Conservation (phyloP, 35 echinoderm and acorn worm species). For the Ophioderma brevispina region DNA sequence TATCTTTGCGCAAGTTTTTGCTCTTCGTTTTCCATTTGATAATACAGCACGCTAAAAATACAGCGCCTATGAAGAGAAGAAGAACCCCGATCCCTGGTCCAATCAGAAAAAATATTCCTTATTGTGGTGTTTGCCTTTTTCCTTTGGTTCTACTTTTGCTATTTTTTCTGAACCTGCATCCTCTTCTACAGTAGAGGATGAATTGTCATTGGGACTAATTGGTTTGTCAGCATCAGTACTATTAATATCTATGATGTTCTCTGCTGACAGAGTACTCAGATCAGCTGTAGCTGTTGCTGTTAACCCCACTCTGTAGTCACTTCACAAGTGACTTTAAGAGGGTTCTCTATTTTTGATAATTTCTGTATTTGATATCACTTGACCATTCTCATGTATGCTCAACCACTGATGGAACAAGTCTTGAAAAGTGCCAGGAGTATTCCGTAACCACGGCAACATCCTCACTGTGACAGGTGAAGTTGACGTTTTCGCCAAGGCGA, state of each 20-base stretch:
- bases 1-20: background rate
- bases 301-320: constrained; percentile 49
- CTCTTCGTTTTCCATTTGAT: constrained; percentile 43
- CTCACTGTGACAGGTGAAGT: constrained; percentile 43
- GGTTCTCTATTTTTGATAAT: background rate
- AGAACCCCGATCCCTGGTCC: constrained; percentile 58
- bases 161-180: background rate
- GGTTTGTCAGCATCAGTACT: background rate
- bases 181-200: background rate
- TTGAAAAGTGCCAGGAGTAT: constrained; percentile 47
- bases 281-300: constrained; percentile 48
- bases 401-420: constrained; percentile 28
- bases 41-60: constrained; percentile 48
- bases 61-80: constrained; percentile 51
- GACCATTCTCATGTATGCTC: constrained; percentile 37
- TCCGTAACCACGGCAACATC: constrained; percentile 34
- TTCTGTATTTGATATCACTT: constrained; percentile 31
- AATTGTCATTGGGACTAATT: background rate
- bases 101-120: constrained; percentile 62
- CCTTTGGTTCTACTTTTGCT: background rate
- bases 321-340: constrained; percentile 41
- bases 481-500: constrained; percentile 17
- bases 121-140: background rate
- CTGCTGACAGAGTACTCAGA: background rate
- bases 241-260: background rate